These are phyloP conservation scores for Meloidogyne chitwoodi DNA, from an alignment of 1,140 invertebrate species.

Conservation along the genomic window DNA sequence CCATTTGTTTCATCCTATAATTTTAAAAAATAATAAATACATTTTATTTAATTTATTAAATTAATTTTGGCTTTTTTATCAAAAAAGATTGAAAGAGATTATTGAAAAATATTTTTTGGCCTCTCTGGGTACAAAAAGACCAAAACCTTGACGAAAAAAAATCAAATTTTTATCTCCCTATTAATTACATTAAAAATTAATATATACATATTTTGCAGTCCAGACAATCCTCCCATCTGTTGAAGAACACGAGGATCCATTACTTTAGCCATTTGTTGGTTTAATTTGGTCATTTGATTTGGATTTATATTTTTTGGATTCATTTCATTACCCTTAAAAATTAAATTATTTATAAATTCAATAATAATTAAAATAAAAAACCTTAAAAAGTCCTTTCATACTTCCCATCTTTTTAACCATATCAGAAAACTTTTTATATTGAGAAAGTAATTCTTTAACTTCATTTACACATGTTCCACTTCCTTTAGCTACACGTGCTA, in stretches of 20 bases:
- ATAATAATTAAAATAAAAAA: slow-evolving; percentile 49
- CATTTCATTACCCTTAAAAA: slow-evolving; percentile 81
- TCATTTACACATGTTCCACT: slow-evolving; percentile 89
- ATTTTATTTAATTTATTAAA: no score
- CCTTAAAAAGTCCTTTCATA: slow-evolving; percentile 94
- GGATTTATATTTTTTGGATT: slow-evolving; percentile 92
- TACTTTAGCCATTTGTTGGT: slow-evolving; percentile 99
- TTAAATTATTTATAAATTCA: slow-evolving; percentile 2
- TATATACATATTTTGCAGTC: slow-evolving; percentile 38
- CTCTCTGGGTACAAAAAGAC: no score
- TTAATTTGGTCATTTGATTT: slow-evolving; percentile 94
- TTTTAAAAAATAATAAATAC: no score
- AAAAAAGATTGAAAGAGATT: no score
- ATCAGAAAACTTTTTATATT: slow-evolving; percentile 98
- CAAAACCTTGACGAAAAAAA: background rate
- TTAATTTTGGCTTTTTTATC: no score
- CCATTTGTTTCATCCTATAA: slow-evolving; percentile 37
- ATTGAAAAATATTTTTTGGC: no score
- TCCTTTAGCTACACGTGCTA: slow-evolving; percentile 85
- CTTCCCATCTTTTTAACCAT: slow-evolving; percentile 99
- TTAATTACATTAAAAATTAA: no score
- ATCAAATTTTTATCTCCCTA: no score
- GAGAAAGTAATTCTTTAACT: slow-evolving; percentile 92
- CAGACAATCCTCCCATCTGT: slow-evolving; percentile 75
- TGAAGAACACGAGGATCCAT: slow-evolving; percentile 97